Evolutionary conservation across 2,888 invertebrate species (phyloP).

Genomic region (Oxyteleia sp.): DNA sequence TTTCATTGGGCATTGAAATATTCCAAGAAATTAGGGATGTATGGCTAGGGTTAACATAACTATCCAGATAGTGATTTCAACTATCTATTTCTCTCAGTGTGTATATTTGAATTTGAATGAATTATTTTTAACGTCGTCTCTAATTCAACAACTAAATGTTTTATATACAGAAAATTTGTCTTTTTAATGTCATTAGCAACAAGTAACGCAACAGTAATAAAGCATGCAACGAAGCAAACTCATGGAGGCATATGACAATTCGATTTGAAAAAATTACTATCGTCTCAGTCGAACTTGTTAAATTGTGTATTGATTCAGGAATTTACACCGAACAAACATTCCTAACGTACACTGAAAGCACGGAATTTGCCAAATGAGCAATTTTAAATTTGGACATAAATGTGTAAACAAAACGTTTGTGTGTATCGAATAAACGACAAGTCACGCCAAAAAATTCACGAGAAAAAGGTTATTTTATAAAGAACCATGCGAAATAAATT

Average conservation of each 20-base stretch:
- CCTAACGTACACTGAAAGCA: constrained; percentile 25
- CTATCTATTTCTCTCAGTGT: no score
- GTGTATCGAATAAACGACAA: no score
- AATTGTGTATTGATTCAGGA: background rate
- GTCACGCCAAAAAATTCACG: no score
- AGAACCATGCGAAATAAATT: background rate
- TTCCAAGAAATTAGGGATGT: no score
- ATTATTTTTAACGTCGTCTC: no score
- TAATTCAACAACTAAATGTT: no score
- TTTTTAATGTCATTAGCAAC: constrained; percentile 29
- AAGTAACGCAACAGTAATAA: constrained; percentile 22
- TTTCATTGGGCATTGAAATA: no score
- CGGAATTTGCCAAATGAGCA: background rate
- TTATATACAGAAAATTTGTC: background rate
- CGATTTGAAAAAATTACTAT: constrained; percentile 64
- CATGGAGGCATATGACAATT: constrained; percentile 10
- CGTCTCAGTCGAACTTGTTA: background rate
- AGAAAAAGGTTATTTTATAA: no score
- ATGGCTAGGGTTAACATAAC: no score
- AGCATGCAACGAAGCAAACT: constrained; percentile 63
- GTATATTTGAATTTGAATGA: no score
- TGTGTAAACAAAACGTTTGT: no score
- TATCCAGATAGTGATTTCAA: no score
- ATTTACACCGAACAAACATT: constrained; percentile 29
- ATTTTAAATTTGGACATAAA: background rate